Evolutionary conservation across 1,140 invertebrate genomes (phyloP), one percentile per base, ranked within the genome.

Genomic region (Drosophila neocordata): DNA sequence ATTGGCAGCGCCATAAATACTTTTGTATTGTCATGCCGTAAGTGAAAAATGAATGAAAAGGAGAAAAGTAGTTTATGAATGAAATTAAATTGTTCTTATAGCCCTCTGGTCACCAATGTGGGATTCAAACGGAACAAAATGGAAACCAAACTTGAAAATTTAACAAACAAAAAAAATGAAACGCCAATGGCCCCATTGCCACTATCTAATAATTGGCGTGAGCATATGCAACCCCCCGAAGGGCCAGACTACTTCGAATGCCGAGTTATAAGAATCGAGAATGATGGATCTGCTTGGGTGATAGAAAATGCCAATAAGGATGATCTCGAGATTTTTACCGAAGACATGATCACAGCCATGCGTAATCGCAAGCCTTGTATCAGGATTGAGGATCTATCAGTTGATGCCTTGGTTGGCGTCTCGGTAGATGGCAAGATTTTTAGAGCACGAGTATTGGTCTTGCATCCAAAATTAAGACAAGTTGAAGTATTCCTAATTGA

Each of bases 1-100:
- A 87, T 59, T 87, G 82, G 82, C 83, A 73, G 15, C 35, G 51
- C 0, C 82, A 87, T 44, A 87, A 83, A 58, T 70, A 70, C 8
- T 18, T 70, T 1, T 87, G 82, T 57, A 70, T 22, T 34, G 6
- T 35, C 1, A 87, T 87, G 83, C 82, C 82, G 82, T 87, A 56
- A 88, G 82, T 87, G 1, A 65, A 11, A 2, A 41, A 38, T 15
- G 11, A 20, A 44, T 22, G 38, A 6, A 20, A 9, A 15, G 13
- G 48, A n/a, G 2, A 34, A 34, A 55, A 7, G 4, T 24, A 24
- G n/a, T 1, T 0, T 5, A n/a, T 12, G 3, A 20, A 4, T 22
- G 2, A 9, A 5, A 24, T 22, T 52, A n/a, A 6, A 24, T 24
- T 7, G 1, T 12, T 27, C 1, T 56, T 22, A 22, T n/a, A 81